Evolutionary conservation across 2,797 vertebrate genomes (phyloP).

Genomic region (Gymnoscopelus braueri): DNA sequence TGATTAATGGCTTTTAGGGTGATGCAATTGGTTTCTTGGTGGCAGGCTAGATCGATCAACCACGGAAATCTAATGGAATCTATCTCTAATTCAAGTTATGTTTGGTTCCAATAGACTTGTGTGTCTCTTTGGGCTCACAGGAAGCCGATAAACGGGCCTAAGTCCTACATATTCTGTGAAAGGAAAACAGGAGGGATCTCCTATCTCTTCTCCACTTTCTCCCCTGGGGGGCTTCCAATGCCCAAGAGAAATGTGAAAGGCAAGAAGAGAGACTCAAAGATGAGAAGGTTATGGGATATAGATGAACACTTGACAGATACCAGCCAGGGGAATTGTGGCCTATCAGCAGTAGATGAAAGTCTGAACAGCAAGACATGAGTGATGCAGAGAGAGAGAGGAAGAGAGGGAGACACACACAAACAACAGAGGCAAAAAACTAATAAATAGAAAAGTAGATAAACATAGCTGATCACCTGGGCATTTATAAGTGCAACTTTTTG

Average conservation of each 20-base stretch:
- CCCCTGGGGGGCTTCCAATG: slow-evolving; percentile 33
- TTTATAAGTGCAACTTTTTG: too few relatives aligned
- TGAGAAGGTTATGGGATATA: slow-evolving; percentile 37
- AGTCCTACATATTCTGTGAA: slow-evolving; percentile 35
- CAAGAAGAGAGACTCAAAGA: slow-evolving; percentile 11
- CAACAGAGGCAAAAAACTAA: too few relatives aligned
- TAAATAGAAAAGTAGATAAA: too few relatives aligned
- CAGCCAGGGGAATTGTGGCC: slow-evolving; percentile 42
- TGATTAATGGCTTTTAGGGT: too few relatives aligned
- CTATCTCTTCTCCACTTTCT: slow-evolving; percentile 21
- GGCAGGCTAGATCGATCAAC: slow-evolving; percentile 13
- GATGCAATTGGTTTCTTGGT: too few relatives aligned
- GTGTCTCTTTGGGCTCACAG: slow-evolving; percentile 28
- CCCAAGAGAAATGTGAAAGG: slow-evolving; percentile 17
- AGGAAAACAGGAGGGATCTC: slow-evolving; percentile 30
- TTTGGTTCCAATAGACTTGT: slow-evolving; percentile 14
- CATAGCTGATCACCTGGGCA: too few relatives aligned
- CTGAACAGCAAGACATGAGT: too few relatives aligned
- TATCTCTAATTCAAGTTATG: slow-evolving; percentile 42
- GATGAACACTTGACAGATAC: slow-evolving; percentile 53
- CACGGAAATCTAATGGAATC: slow-evolving; percentile 12
- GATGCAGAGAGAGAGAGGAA: slow-evolving; percentile 12
- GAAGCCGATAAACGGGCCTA: slow-evolving; percentile 39
- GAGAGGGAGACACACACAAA: slow-evolving; percentile 8
- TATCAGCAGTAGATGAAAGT: too few relatives aligned